A percentile compares a stretch with the other conserved stretches of the same genome.
Conservation (phyloP, 1,140 invertebrate genomes). For the Listronotus oregonensis region DNA sequence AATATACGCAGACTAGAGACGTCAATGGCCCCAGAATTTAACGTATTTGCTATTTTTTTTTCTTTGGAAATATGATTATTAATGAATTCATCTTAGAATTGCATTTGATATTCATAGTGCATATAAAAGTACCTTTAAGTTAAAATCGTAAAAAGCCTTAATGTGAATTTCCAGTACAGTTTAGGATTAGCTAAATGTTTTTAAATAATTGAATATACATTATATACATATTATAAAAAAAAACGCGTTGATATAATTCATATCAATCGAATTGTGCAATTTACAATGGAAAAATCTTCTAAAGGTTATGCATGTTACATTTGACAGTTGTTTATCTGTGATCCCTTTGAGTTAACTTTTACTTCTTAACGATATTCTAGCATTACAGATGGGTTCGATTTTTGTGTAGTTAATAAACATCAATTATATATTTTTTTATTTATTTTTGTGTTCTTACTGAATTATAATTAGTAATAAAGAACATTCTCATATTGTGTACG, state of each 20-base stretch:
- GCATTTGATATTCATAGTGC: conserved; percentile 5
- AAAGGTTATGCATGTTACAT: conserved; percentile 54
- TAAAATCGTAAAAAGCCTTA: conserved; percentile 17
- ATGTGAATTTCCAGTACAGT: conserved; percentile 48
- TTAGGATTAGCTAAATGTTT: conserved; percentile 56
- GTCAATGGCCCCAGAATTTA: too few relatives aligned
- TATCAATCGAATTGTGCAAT: conserved; percentile 56
- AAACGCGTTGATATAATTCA: conserved; percentile 56
- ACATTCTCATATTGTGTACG: conserved; percentile 28
- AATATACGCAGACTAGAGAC: too few relatives aligned
- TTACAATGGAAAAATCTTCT: conserved; percentile 48
- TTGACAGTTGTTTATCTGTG: conserved; percentile 56
- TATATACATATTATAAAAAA: conserved; percentile 52
- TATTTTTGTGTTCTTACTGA: conserved; percentile 49
- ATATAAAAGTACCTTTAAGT: not conserved
- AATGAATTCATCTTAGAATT: too few relatives aligned
- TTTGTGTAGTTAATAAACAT: conserved; percentile 27
- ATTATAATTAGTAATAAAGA: conserved; percentile 44
- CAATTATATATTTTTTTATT: conserved; percentile 45
- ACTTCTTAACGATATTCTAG: conserved; percentile 18
- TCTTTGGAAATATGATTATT: too few relatives aligned
- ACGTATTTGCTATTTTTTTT: too few relatives aligned
- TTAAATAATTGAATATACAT: conserved; percentile 56
- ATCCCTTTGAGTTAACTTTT: conserved; percentile 51
- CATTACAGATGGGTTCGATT: conserved; percentile 35